Conservation (phyloP, 2,888 invertebrate species). For the Seira musarum region DNA sequence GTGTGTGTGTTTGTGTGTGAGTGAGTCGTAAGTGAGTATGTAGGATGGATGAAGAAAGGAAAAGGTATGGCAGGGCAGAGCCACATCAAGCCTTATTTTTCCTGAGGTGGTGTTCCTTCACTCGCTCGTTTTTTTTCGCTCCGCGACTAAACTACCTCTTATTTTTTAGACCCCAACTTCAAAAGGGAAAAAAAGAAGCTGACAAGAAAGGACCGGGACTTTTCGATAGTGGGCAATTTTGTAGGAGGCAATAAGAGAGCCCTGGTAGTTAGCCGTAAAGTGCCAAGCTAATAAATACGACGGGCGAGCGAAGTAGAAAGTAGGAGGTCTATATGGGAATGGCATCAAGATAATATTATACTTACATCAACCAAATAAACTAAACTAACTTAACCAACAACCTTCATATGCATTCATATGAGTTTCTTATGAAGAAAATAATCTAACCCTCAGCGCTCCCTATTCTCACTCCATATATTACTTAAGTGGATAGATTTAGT, state of each 20-base stretch:
- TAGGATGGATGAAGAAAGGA: neutral
- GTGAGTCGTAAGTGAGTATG: no score
- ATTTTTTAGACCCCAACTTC: constrained; percentile 43
- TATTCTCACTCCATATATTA: constrained; percentile 23
- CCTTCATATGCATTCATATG: constrained; percentile 3
- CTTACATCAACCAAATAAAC: constrained; percentile 19
- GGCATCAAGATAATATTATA: no score
- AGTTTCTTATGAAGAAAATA: constrained; percentile 20
- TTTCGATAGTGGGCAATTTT: constrained; percentile 56
- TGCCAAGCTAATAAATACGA: constrained; percentile 46
- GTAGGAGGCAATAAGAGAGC: constrained; percentile 46
- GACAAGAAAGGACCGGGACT: constrained; percentile 50
- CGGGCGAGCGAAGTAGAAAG: constrained; percentile 22
- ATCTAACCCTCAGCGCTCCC: constrained; percentile 14
- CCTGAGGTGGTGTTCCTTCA: constrained; percentile 46
- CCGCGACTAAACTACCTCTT: constrained; percentile 44
- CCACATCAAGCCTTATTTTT: constrained; percentile 15
- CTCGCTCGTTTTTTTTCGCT: no score
- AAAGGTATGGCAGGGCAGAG: constrained; percentile 17
- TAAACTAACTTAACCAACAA: constrained; percentile 15
- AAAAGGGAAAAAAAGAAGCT: constrained; percentile 48
- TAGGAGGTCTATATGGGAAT: constrained; percentile 5
- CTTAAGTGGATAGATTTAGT: constrained; percentile 49
- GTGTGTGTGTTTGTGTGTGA: no score
- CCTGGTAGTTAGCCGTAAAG: constrained; percentile 55